A percentile compares a stretch with the other conserved stretches of the same genome.
Evolutionary conservation across 2,113 vertebrate genomes (phyloP).

Genomic region (Synodontis membranacea): DNA sequence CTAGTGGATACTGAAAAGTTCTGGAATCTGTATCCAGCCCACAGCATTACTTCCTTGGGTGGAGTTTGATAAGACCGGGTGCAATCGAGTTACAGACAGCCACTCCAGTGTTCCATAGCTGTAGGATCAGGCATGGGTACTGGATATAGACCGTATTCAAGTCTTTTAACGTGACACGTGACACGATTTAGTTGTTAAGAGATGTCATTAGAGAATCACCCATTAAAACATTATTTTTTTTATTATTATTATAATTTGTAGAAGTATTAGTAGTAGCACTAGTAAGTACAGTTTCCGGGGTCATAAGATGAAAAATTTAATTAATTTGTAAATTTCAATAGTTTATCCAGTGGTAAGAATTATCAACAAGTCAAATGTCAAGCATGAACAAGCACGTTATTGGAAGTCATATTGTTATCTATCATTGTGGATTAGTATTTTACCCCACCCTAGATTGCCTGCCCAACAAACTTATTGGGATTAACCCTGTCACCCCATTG

Average conservation of each 20-base stretch:
- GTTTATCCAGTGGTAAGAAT: neutral
- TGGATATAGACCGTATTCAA: neutral
- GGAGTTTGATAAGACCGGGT: conserved; percentile 16
- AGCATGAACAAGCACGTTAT: neutral
- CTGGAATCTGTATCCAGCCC: conserved; percentile 62
- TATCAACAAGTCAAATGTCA: neutral
- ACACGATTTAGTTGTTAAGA: neutral
- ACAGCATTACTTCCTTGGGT: conserved; percentile 47
- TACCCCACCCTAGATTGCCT: neutral
- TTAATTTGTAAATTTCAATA: neutral
- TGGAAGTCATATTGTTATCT: no score
- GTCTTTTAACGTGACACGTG: neutral
- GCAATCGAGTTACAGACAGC: neutral
- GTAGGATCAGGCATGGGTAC: neutral
- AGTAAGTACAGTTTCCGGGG: neutral
- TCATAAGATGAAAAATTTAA: neutral
- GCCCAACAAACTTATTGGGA: neutral
- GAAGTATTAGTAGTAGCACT: neutral
- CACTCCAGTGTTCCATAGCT: conserved; percentile 7
- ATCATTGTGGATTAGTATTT: neutral
- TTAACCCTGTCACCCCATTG: neutral
- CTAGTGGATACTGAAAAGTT: conserved; percentile 25
- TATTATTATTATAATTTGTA: neutral
- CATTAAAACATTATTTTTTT: neutral
- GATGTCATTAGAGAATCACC: neutral